These are phyloP conservation scores for Morbakka virulenta DNA, from an alignment of 30 jellyfish, hydroid and myxozoan genomes.

Conservation along the genomic window DNA sequence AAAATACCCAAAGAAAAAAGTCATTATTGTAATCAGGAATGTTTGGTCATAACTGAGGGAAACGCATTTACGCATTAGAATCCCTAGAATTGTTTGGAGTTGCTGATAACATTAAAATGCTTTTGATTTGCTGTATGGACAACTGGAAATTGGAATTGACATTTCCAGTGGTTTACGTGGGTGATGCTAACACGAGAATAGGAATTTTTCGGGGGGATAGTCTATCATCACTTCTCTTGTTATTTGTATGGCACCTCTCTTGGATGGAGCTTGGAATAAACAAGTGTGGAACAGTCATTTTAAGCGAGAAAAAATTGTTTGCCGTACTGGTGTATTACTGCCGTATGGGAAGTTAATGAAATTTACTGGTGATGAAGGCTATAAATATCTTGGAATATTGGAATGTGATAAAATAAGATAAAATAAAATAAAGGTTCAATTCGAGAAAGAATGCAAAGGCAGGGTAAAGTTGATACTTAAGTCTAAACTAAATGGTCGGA, in stretches of 20 bases:
- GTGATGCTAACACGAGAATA: neutral
- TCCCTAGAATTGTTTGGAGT: too few species aligned
- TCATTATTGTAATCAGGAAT: neutral
- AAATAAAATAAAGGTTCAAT: neutral
- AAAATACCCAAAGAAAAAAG: neutral
- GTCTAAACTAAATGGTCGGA: neutral
- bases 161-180: neutral
- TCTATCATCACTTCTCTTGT: neutral
- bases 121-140: neutral
- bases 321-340: neutral
- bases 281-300: neutral
- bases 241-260: too few species aligned
- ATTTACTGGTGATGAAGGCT: neutral
- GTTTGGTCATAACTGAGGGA: too few species aligned
- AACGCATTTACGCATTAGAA: neutral
- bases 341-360: neutral
- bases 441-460: neutral
- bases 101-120: too few species aligned
- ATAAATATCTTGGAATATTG: neutral
- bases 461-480: neutral
- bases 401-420: neutral
- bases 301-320: neutral
- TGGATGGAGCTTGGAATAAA: neutral
- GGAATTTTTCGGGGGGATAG: neutral
- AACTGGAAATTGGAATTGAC: neutral